Evolutionary conservation across 1,140 invertebrate genomes (phyloP), one percentile per base, ranked within the genome.

Genomic region (Venustaconcha ellipsiformis): DNA sequence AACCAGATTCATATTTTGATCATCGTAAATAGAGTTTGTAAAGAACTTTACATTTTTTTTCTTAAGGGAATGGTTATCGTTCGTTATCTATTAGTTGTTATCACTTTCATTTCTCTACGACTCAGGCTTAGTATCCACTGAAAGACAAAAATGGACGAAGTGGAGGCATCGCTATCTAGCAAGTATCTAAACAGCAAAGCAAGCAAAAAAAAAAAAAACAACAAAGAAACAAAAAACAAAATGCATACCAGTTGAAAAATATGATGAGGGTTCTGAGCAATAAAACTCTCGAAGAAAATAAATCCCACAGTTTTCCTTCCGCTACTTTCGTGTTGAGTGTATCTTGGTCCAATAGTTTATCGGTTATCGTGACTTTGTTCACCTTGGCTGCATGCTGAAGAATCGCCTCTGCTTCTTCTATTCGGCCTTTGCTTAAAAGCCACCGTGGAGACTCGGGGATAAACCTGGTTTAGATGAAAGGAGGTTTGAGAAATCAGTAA

Each of bases 401-500:
- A 23, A 87, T 86, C 57, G 67, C 60, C 37, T 82, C 74, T 14
- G 87, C 87, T 70, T 87, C 86, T 56, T 78, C 68, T 63, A 76
- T 73, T 56, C 86, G 71, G 14, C 77, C 76, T 68, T 81, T 81
- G 37, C 77, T 80, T 30, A 87, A 72, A 14, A 88, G 72, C 87
- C 87, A 88, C 30, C 87, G 78, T 14, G 87, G 86, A 12, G 86
- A 87, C 62, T 88, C 87, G 2, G 86, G 85, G 37, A 88, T 57
- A 56, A 86, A 30, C 72, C 84, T 87, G 60, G 66, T 65, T 55
- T 72, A 18, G 23, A 66, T 18, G 30, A 37, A 57, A 20, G 67
- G 59, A 67, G 67, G 11, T 72, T 17, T 12, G 1, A 48, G 26
- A 56, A 0, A 15, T 20, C 13, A 72, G 3, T 62, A 23, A n/a